A percentile compares a stretch with the other conserved stretches of the same genome.
Conservation (phyloP, 2,888 invertebrate species). For the Nephrotoma guestfalica region DNA sequence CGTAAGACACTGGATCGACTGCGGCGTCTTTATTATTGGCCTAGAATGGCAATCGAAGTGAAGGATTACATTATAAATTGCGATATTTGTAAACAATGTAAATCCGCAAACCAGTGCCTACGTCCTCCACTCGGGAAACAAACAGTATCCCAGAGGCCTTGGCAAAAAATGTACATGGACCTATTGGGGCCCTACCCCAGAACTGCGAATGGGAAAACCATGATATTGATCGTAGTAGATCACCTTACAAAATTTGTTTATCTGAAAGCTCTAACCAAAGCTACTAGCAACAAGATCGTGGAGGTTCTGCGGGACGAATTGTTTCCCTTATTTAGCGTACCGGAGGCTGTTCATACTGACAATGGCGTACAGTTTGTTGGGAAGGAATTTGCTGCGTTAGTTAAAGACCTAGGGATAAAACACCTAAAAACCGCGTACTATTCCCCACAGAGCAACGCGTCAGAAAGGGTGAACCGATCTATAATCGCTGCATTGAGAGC, state of each 20-base stretch:
- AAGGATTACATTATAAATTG: background rate
- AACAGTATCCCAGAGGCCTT: background rate
- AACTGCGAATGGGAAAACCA: background rate
- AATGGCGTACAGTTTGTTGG: too few relatives aligned
- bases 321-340: background rate
- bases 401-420: background rate
- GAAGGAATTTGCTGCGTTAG: too few relatives aligned
- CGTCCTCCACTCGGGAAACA: background rate
- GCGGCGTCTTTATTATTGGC: constrained; percentile 10
- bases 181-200: background rate
- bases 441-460: background rate
- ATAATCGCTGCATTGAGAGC: background rate
- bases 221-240: background rate
- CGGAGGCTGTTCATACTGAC: background rate
- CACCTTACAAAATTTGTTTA: background rate
- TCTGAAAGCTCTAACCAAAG: background rate
- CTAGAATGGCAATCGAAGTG: background rate
- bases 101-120: too few relatives aligned
- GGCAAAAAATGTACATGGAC: background rate
- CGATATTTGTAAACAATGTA: background rate
- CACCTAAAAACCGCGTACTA: background rate
- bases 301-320: background rate
- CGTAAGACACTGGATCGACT: background rate
- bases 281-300: background rate
- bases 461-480: too few relatives aligned